These are phyloP conservation scores for Ganaspis brasiliensis DNA, from an alignment of 2,888 invertebrate genomes.

Conservation along the genomic window DNA sequence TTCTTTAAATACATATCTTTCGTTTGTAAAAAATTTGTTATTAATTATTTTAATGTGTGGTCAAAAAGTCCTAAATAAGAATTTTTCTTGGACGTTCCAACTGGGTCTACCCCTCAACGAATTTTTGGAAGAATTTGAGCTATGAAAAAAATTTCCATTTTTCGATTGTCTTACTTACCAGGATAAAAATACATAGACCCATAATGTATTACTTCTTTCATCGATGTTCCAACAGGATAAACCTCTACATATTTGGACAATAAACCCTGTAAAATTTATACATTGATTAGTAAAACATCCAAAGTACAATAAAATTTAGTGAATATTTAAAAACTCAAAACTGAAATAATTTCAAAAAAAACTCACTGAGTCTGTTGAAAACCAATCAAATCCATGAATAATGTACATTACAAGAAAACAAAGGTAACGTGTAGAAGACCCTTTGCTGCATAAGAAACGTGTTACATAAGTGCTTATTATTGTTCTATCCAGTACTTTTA, in stretches of 20 bases:
- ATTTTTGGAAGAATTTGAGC: no score
- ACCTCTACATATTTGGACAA: not conserved
- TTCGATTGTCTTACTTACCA: not conserved
- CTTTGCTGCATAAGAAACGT: not conserved
- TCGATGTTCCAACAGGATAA: not conserved
- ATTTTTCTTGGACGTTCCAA: no score
- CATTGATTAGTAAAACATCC: no score
- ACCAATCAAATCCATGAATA: constrained; percentile 7
- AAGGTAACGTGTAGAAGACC: not conserved
- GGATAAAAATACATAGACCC: not conserved
- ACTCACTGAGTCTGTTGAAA: not conserved
- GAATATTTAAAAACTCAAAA: no score
- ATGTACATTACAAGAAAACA: not conserved
- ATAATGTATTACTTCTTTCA: constrained; percentile 2
- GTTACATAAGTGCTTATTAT: not conserved
- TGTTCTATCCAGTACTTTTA: not conserved
- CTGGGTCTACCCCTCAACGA: no score
- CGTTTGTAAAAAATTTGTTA: no score
- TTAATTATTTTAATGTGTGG: no score
- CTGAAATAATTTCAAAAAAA: not conserved
- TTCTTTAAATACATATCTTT: no score
- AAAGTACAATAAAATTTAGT: no score
- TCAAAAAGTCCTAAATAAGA: no score
- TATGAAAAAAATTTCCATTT: no score
- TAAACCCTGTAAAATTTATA: not conserved